Conservation (phyloP, 2,113 vertebrate species). For the Sakesphorus luctuosus region DNA sequence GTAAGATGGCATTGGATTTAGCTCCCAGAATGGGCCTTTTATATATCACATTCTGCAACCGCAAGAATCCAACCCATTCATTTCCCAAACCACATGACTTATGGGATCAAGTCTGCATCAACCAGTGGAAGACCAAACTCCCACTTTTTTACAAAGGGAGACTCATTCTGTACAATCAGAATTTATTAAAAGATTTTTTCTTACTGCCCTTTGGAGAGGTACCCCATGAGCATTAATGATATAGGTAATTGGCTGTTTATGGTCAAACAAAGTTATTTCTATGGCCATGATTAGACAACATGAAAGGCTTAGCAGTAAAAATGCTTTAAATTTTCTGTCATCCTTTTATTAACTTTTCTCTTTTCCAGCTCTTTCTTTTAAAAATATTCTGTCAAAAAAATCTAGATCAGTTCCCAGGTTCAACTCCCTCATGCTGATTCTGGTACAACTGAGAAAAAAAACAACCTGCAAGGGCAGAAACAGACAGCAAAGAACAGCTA, state of each 20-base stretch:
- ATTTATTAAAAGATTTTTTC: slow-evolving; percentile 41
- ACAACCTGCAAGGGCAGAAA: neutral
- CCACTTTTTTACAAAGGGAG: slow-evolving; percentile 15
- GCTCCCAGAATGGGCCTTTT: slow-evolving; percentile 42
- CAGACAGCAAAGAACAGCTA: neutral
- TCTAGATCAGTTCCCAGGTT: slow-evolving; percentile 3
- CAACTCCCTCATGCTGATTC: neutral
- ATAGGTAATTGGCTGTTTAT: neutral
- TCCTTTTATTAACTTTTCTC: neutral
- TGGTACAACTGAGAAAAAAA: neutral
- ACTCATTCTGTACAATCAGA: neutral
- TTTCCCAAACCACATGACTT: slow-evolving; percentile 48
- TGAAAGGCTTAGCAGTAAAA: neutral
- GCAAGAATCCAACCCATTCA: neutral
- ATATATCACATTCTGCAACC: slow-evolving; percentile 26
- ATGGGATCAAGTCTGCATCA: slow-evolving; percentile 31
- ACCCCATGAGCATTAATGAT: neutral
- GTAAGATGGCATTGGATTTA: slow-evolving; percentile 57
- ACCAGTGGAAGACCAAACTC: slow-evolving; percentile 17
- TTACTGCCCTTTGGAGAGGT: neutral
- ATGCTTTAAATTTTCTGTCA: neutral
- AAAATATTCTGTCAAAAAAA: neutral
- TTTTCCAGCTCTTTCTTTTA: neutral
- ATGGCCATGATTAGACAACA: neutral
- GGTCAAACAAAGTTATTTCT: neutral